Conservation (phyloP, 2,113 vertebrate species). For the Nothobranchius kuhntae region DNA sequence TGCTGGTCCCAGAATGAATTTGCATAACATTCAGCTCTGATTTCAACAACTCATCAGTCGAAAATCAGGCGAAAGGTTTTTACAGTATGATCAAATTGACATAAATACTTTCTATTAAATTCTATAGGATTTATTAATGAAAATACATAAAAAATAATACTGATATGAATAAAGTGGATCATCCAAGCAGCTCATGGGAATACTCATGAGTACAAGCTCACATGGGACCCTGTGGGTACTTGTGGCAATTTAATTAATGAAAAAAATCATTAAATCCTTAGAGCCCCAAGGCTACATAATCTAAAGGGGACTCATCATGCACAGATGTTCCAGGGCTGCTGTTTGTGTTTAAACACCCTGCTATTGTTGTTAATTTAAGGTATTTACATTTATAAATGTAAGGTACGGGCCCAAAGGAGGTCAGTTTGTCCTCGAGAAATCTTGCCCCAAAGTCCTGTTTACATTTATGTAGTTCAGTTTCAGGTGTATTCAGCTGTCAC, state of each 20-base stretch:
- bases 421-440: too few relatives aligned
- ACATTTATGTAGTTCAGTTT: too few relatives aligned
- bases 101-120: too few relatives aligned
- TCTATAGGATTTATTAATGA: too few relatives aligned
- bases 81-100: too few relatives aligned
- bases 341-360: neutral
- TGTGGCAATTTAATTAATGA: constrained; percentile 41
- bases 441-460: too few relatives aligned
- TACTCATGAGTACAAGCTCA: constrained; percentile 6
- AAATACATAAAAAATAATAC: neutral
- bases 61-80: too few relatives aligned
- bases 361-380: neutral
- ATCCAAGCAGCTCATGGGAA: neutral
- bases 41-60: neutral
- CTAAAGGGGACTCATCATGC: neutral
- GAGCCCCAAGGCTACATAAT: neutral
- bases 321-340: neutral
- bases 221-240: constrained; percentile 21
- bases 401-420: too few relatives aligned
- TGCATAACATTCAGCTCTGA: constrained; percentile 6
- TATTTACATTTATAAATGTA: too few relatives aligned
- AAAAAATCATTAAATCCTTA: constrained; percentile 4
- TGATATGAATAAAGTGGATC: neutral
- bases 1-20: neutral
- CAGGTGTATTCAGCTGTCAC: too few relatives aligned